Base-by-base conservation (phyloP, 1,140 invertebrate genomes). In the Wasmannia auropunctata region DNA sequence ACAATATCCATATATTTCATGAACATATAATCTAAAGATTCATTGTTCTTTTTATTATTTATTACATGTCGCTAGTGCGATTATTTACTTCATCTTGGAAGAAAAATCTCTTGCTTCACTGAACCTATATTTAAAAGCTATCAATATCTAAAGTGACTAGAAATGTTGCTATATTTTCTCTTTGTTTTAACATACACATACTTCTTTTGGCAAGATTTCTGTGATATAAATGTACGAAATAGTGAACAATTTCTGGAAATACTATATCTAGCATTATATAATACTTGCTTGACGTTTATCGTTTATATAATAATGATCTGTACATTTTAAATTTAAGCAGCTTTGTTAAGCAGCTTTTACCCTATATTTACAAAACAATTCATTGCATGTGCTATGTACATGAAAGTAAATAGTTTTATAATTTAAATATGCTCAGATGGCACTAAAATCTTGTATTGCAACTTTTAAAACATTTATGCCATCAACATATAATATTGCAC, bases 191-290 rank as follows among this genome's bases (percentile, higher is more conserved):
- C 72, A 75, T 83, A 76, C 80, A 88, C 69, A 88, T 90, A 60
- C 69, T 86, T 90, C 37, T 90, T 92, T 94, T 93, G 92, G 92
- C 93, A 94, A 93, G 89, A 92, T 92, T 92, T 79, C 87, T 92
- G 81, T 80, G 70, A 93, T 94, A 93, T 91, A 94, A 94, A 94
- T 94, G 92, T 93, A 93, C 46, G 92, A 94, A 94, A 94, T 91
- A 91, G 90, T 90, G 91, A 89, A 93, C 87, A 91, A 86, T 86
- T 93, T 92, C 90, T 83, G 80, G 75, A 84, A 89, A 88, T 84
- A 86, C 62, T 86, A 91, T 86, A 88, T 72, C 88, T 54, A 86
- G 22, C 54, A 79, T 86, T 77, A 76, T 74, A 88, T 87, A 92
- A 88, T 90, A 89, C 84, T 76, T 89, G 43, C 79, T 80, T 77